Evolutionary conservation across 1,140 invertebrate genomes (phyloP), one percentile per base, ranked within the genome.

Genomic region (Leptinotarsa texana): DNA sequence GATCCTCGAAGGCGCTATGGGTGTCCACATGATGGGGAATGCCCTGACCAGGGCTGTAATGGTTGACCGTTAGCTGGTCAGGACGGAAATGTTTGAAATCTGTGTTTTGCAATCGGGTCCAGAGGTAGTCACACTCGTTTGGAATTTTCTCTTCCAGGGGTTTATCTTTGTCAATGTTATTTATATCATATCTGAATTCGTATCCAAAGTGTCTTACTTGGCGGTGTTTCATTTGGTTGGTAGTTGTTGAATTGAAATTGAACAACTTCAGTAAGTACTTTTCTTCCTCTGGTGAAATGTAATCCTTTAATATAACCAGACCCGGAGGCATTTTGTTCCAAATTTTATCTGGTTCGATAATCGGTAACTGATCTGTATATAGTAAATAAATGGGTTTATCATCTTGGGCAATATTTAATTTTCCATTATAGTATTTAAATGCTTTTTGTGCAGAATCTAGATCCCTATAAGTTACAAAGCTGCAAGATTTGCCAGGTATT

Each of bases 1-100:
- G 92, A 83, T 94, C 92, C 81, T 95, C 92, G 88, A 98, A 99
- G 4, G 94, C 92, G 85, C 95, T 96, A 83, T 97, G 95, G 1
- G 95, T 98, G 82, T 99, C 97, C n/a, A 98, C 91, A 87, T 99
- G 97, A 2, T 93, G 89, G 70, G 97, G 96, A 81, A 99, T 99
- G 27, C 96, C 96, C 90, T 98, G 96, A 13, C 97, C 97, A 73
- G 96, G 94, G 70, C 89, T 80, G 86, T 99, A 99, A 79, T 91
- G 90, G 87, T 99, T 99, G 0, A 98, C 90, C 13, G 97, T 99
- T 66, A 99, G 82, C 83, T 99, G 97, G 89, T 99, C 93, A 42
- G 96, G 96, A 75, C 84, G 72, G 62, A 85, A 86, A 73, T 85
- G 77, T 61, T 78, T 76, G 80, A 86, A 70, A 72, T 86, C 75